A percentile compares a stretch with the other conserved stretches of the same genome.
phyloP scores from a whole-genome alignment of 2,797 vertebrate genomes.

The Hydrolagus colliei region DNA sequence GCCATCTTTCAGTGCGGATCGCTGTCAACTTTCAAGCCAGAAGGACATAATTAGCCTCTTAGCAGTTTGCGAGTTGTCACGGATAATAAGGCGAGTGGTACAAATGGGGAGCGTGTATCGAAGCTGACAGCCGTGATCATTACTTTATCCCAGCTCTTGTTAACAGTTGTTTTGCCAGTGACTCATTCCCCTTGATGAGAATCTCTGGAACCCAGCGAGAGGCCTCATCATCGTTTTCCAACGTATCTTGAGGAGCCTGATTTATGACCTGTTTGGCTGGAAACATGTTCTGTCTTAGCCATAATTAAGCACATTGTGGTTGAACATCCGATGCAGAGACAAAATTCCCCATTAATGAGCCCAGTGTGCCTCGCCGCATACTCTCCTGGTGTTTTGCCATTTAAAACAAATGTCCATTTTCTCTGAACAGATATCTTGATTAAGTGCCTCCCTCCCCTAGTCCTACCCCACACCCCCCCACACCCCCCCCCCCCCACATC shows the following conservation, averaged over 20 bases:
- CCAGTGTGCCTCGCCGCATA: background rate
- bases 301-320: background rate
- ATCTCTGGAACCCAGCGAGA: background rate
- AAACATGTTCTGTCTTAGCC: background rate
- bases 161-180: background rate
- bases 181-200: constrained; percentile 21
- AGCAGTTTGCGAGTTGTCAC: background rate
- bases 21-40: background rate
- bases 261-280: background rate
- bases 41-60: background rate
- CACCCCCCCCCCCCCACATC: too few relatives aligned
- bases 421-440: too few relatives aligned
- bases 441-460: too few relatives aligned
- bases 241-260: background rate
- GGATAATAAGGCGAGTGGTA: background rate
- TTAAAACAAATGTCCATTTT: too few relatives aligned
- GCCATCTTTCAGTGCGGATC: background rate
- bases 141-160: background rate
- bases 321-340: background rate
- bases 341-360: background rate
- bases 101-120: background rate
- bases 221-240: background rate
- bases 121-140: background rate
- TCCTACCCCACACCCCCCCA: too few relatives aligned
- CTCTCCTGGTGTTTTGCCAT: background rate